phyloP scores from a whole-genome alignment of 2,888 invertebrate species.

The Pachliopta kotzebuea region DNA sequence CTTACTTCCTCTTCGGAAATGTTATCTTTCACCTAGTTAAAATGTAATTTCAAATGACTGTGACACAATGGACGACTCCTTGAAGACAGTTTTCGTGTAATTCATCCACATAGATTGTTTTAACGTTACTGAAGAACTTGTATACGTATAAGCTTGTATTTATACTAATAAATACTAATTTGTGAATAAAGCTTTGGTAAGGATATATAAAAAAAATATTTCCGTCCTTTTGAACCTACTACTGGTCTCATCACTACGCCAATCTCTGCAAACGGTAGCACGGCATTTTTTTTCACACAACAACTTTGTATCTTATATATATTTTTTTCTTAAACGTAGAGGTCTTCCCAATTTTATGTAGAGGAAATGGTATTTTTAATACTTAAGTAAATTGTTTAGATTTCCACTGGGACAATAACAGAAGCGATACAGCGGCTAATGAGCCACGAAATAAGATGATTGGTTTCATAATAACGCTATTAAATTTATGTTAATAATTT shows the following conservation, averaged over 20 bases:
- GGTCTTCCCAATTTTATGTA: not conserved
- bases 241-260: too few relatives aligned
- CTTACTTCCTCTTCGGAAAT: not conserved
- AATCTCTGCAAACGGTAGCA: too few relatives aligned
- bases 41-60: constrained; percentile 1
- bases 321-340: too few relatives aligned
- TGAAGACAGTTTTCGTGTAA: not conserved
- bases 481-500: constrained; percentile 12
- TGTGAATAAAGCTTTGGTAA: too few relatives aligned
- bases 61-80: not conserved
- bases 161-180: too few relatives aligned
- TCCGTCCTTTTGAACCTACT: too few relatives aligned
- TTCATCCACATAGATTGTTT: too few relatives aligned
- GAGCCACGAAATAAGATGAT: constrained; percentile 53
- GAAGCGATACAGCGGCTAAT: constrained; percentile 42
- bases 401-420: constrained; percentile 38
- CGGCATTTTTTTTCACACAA: too few relatives aligned
- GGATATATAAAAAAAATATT: too few relatives aligned
- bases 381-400: constrained; percentile 31
- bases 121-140: too few relatives aligned
- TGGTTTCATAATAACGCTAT: constrained; percentile 38
- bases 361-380: not conserved
- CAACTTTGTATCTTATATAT: too few relatives aligned
- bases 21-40: constrained; percentile 5
- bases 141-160: too few relatives aligned